Conservation (phyloP, 2,797 vertebrate genomes). For the Sebastes steindachneri region DNA sequence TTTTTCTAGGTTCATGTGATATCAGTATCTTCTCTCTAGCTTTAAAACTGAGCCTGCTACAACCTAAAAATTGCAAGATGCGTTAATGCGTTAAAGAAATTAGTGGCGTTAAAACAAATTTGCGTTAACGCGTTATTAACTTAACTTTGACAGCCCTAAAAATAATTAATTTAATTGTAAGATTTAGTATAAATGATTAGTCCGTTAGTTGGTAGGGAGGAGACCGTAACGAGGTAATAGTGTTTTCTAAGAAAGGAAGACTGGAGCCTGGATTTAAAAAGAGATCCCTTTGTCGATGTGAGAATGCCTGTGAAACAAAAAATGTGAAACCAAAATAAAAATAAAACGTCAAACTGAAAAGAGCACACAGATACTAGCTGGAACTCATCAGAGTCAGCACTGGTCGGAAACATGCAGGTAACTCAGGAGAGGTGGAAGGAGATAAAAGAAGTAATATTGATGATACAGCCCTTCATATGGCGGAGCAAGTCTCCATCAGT, state of each 20-base stretch:
- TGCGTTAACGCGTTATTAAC: neutral
- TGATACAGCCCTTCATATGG: conserved; percentile 87
- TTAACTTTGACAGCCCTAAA: no score
- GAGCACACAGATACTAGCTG: conserved; percentile 79
- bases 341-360: conserved; percentile 61
- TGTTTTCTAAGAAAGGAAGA: conserved; percentile 41
- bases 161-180: neutral
- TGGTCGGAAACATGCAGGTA: conserved; percentile 85
- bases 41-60: no score
- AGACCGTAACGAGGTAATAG: conserved; percentile 3
- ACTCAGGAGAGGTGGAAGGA: conserved; percentile 54
- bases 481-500: conserved; percentile 87
- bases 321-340: conserved; percentile 42
- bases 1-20: no score
- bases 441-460: conserved; percentile 78
- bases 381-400: conserved; percentile 83
- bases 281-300: conserved; percentile 57
- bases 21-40: no score
- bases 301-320: conserved; percentile 74
- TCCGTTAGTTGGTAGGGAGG: neutral
- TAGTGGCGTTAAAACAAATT: no score
- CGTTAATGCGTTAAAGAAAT: no score
- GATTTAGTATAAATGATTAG: neutral
- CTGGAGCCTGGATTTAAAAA: conserved; percentile 57
- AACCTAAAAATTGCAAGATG: no score